phyloP scores from a whole-genome alignment of 37 sponge, comb jelly and placozoan species.

The Theonella swinhoei region DNA sequence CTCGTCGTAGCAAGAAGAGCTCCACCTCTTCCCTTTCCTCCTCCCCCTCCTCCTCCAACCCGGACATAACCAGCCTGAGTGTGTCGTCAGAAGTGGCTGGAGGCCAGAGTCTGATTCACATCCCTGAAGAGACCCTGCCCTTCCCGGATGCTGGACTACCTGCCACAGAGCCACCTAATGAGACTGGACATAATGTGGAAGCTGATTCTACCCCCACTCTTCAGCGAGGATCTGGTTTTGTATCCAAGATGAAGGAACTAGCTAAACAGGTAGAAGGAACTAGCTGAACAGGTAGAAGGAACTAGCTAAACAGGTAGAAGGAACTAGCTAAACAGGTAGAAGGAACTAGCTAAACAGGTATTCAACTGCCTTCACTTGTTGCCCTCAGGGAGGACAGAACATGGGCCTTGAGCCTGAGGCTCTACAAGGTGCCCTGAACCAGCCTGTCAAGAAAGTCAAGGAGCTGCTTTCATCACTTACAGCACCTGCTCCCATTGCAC shows the following conservation, averaged over 20 bases:
- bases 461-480: conserved; percentile 18
- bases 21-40: conserved; percentile 12
- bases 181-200: neutral
- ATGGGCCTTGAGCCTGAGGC: neutral
- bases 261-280: too few species aligned
- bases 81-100: neutral
- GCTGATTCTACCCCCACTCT: too few species aligned
- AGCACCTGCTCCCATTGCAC: neutral
- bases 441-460: conserved; percentile 16
- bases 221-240: neutral
- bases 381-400: neutral
- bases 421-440: neutral
- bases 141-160: conserved; percentile 31
- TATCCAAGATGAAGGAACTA: conserved; percentile 10
- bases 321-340: too few species aligned
- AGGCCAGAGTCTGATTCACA: neutral
- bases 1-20: conserved; percentile 5
- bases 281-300: too few species aligned
- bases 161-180: neutral
- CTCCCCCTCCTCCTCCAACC: neutral
- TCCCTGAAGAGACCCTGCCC: conserved; percentile 18
- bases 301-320: too few species aligned
- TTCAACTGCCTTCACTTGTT: too few species aligned
- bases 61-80: neutral
- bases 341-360: neutral